Evolutionary conservation across 2,113 vertebrate species (phyloP), one percentile per base, ranked within the genome.

Genomic region (Apteryx mantelli): DNA sequence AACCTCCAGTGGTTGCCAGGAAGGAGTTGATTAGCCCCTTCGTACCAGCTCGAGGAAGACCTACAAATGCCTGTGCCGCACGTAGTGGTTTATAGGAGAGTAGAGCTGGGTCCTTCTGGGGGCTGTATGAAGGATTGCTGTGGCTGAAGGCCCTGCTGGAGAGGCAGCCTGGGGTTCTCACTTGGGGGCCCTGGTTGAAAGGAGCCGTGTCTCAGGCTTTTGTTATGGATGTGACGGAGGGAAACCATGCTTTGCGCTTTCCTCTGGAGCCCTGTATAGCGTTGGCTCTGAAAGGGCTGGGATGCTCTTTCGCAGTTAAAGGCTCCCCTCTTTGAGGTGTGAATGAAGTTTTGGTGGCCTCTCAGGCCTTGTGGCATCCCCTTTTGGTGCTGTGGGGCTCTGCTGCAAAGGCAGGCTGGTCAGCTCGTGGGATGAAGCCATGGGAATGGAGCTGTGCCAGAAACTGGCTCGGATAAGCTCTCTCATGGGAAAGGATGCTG

Each of bases 91-190:
- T 64, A 44, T 14, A 50, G 76, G 64, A 86, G 30, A 52, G 11
- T 6, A 46, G 71, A 61, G 26, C 16, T 93, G 89, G 63, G 38
- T 13, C 25, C 22, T 82, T 38, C 40, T 14, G 40, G 28, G 34
- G 21, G 28, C 15, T 53, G 1, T 58, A 32, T 42, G 69, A 58
- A 68, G n/a, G 36, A 7, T 11, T n/a, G 21, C 9, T 16, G 53
- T 44, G 42, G 50, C 1, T 66, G 13, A 18, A 4, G 7, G 8
- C 2, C 0, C 11, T 0, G 0, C 0, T 70, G 3, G 8, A 1
- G 9, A 1, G 5, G 7, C 0, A 1, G 32, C 0, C 19, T 38
- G 11, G 36, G 52, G 7, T n/a, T 88, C 40, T 3, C 76, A 7
- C 2, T 13, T 26, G 24, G 16, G 20, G 10, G 11, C 2, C 24